Evolutionary conservation across 92 coral and sea anemone genomes (phyloP).

Genomic region (Pocillopora meandrina): DNA sequence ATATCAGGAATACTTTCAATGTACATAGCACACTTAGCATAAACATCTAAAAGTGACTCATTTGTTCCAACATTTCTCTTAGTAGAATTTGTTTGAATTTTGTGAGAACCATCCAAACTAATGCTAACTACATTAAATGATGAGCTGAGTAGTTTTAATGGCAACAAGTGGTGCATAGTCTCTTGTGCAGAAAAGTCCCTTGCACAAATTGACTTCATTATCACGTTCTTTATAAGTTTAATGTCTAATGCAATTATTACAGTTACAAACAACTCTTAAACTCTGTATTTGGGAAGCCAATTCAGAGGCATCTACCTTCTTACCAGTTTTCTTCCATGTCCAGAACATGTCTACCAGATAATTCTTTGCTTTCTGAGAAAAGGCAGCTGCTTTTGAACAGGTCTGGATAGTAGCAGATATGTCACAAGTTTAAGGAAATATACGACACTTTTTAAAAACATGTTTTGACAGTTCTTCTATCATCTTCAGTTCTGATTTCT

Average conservation of each 20-base stretch:
- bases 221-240: background rate
- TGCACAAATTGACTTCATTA: slow-evolving; percentile 60
- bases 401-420: too few species aligned
- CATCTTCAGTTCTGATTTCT: too few species aligned
- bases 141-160: slow-evolving; percentile 51
- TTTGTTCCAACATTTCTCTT: slow-evolving; percentile 28
- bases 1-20: slow-evolving; percentile 36
- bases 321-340: too few species aligned
- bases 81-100: slow-evolving; percentile 23
- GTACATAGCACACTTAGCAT: slow-evolving; percentile 45
- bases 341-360: too few species aligned
- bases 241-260: slow-evolving; percentile 25
- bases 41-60: slow-evolving; percentile 26
- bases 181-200: slow-evolving; percentile 62
- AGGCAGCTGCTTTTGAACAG: too few species aligned
- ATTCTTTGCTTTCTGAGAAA: too few species aligned
- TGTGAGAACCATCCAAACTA: slow-evolving; percentile 60
- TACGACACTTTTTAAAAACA: too few species aligned
- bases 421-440: too few species aligned
- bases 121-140: slow-evolving; percentile 51
- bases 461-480: too few species aligned
- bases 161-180: slow-evolving; percentile 51
- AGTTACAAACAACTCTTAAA: slow-evolving; percentile 23
- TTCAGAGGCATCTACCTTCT: too few species aligned
- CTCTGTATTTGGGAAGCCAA: too few species aligned